These are phyloP conservation scores for Hyles lineata DNA, from an alignment of 2,888 invertebrate genomes.

Conservation along the genomic window DNA sequence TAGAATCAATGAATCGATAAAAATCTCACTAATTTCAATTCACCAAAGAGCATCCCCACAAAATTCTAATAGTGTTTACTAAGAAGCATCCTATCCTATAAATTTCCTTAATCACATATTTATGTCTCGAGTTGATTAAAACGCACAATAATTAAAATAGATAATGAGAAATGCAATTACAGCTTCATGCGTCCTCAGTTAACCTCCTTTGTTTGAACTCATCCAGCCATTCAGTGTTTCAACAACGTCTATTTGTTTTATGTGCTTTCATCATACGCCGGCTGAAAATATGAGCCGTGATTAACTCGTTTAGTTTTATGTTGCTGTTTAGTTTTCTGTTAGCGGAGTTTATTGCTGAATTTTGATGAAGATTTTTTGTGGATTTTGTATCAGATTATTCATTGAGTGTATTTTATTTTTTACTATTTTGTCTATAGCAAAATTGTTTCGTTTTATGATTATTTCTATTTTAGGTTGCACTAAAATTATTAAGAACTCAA, in stretches of 20 bases:
- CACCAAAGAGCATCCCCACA: neutral
- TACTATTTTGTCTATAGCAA: neutral
- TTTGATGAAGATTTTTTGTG: neutral
- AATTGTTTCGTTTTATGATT: neutral
- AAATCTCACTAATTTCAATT: neutral
- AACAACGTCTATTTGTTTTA: slow-evolving; percentile 14
- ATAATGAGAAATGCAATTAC: slow-evolving; percentile 25
- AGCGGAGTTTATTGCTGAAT: neutral
- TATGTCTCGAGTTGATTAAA: neutral
- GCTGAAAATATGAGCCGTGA: slow-evolving; percentile 11
- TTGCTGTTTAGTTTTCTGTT: slow-evolving; percentile 7
- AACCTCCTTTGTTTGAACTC: slow-evolving; percentile 16
- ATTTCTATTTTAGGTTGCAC: too few relatives aligned
- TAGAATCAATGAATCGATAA: neutral
- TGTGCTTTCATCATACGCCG: slow-evolving; percentile 15
- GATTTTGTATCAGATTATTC: neutral
- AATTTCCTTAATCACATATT: neutral
- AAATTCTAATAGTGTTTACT: too few relatives aligned
- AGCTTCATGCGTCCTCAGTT: neutral
- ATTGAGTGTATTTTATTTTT: neutral
- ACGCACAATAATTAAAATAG: slow-evolving; percentile 8
- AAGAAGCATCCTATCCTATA: neutral
- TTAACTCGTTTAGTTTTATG: slow-evolving; percentile 22
- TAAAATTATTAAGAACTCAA: too few relatives aligned
- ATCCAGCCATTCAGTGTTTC: slow-evolving; percentile 15